These are phyloP conservation scores for Serilophus lunatus DNA, from an alignment of 2,113 vertebrate genomes.

Conservation along the genomic window DNA sequence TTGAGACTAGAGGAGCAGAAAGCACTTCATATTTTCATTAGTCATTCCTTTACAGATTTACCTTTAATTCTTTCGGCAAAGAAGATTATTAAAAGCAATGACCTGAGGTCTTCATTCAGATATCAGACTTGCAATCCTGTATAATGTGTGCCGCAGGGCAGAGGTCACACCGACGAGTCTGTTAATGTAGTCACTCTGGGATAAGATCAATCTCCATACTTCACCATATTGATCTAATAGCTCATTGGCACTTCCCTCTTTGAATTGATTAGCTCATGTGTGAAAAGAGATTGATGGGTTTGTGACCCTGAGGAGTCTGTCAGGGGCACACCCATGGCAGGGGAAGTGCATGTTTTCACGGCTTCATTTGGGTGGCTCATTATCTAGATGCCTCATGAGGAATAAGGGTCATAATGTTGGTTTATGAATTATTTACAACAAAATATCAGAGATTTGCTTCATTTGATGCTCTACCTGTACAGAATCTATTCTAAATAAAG, in stretches of 20 bases:
- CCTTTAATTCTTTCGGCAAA: constrained; percentile 46
- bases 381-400: not conserved
- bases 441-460: not conserved
- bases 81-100: constrained; percentile 69
- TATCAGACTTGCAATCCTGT: constrained; percentile 73
- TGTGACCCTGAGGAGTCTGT: constrained; percentile 58
- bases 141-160: constrained; percentile 77
- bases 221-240: constrained; percentile 82
- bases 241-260: constrained; percentile 73
- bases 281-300: constrained; percentile 70
- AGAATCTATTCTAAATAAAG: not conserved
- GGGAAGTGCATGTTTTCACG: not conserved
- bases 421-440: constrained; percentile 41
- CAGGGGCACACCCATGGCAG: not conserved
- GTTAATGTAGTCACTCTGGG: constrained; percentile 86
- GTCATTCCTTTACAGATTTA: constrained; percentile 39
- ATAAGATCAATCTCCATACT: constrained; percentile 89
- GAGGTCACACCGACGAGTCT: constrained; percentile 82
- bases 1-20: not conserved
- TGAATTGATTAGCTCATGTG: constrained; percentile 65
- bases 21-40: not conserved
- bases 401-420: not conserved
- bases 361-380: constrained; percentile 1
- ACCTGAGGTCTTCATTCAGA: constrained; percentile 63
- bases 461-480: not conserved